Conservation (phyloP, 1,140 invertebrate genomes). For the Galleria mellonella region DNA sequence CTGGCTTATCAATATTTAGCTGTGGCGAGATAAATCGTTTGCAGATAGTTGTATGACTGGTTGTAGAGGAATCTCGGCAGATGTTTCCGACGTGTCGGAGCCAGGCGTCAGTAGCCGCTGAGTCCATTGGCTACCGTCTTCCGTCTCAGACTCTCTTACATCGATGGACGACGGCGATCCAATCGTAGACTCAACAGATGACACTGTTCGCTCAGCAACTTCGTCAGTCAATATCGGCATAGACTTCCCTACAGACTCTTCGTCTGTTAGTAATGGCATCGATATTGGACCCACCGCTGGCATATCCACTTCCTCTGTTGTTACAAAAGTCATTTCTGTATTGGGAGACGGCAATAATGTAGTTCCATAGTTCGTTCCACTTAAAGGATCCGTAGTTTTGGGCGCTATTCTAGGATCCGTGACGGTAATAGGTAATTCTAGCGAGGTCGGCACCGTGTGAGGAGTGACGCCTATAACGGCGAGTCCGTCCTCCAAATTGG, state of each 20-base stretch:
- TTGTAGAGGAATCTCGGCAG: constrained; percentile 52
- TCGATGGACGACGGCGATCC: constrained; percentile 46
- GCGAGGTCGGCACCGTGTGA: constrained; percentile 75
- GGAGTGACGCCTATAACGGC: constrained; percentile 75
- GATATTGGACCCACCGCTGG: constrained; percentile 38
- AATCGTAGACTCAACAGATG: constrained; percentile 40
- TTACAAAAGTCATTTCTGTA: constrained; percentile 39
- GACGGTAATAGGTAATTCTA: constrained; percentile 81
- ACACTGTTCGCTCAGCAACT: constrained; percentile 32
- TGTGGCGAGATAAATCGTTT: constrained; percentile 30
- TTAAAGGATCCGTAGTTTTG: constrained; percentile 50
- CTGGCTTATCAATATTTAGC: constrained; percentile 9
- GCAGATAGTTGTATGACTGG: constrained; percentile 50
- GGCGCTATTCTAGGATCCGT: constrained; percentile 80
- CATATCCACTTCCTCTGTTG: constrained; percentile 28
- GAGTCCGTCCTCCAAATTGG: constrained; percentile 73
- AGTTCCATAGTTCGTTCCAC: constrained; percentile 36
- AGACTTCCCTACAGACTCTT: constrained; percentile 49
- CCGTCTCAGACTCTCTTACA: constrained; percentile 42
- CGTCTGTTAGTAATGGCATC: constrained; percentile 58
- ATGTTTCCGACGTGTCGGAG: constrained; percentile 49
- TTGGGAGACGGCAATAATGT: constrained; percentile 41
- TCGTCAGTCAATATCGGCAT: constrained; percentile 66
- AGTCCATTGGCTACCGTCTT: constrained; percentile 42
- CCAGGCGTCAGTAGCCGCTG: constrained; percentile 45